Percentiles rank a stretch among this genome's conserved stretches.
Conservation (phyloP, 2,113 vertebrate species). For the Accipiter cooperii region DNA sequence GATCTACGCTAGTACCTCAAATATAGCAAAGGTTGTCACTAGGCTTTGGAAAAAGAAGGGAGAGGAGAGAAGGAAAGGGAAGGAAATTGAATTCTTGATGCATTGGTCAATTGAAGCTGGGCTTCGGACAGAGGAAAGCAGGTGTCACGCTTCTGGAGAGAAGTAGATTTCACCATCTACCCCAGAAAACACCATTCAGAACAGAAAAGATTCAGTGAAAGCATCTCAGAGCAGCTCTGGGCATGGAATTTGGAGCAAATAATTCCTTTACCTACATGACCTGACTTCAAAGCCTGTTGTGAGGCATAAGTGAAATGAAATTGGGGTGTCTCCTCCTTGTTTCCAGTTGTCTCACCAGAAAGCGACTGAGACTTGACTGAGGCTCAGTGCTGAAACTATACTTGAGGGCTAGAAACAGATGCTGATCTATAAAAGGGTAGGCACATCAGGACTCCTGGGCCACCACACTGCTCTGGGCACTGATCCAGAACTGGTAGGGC, state of each 20-base stretch:
- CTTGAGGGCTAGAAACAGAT: background rate
- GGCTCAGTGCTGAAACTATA: background rate
- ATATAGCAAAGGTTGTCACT: slow-evolving; percentile 34
- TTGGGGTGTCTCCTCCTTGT: background rate
- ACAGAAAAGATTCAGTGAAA: background rate
- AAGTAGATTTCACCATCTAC: background rate
- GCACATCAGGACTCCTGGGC: background rate
- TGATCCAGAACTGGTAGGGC: background rate
- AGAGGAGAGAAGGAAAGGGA: background rate
- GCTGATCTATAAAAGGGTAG: background rate
- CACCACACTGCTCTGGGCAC: background rate
- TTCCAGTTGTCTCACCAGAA: background rate
- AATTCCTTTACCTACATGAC: background rate
- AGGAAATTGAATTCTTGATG: background rate
- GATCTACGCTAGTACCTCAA: slow-evolving; percentile 41
- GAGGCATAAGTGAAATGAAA: background rate
- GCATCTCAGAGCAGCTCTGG: background rate
- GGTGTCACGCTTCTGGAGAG: background rate
- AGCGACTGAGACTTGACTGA: background rate
- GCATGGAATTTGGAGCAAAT: background rate
- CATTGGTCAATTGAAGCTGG: background rate
- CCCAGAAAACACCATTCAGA: background rate
- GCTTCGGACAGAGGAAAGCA: background rate
- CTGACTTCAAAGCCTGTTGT: background rate
- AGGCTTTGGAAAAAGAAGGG: background rate